Conservation (phyloP, 1,140 invertebrate species). For the Chelonus insularis region DNA sequence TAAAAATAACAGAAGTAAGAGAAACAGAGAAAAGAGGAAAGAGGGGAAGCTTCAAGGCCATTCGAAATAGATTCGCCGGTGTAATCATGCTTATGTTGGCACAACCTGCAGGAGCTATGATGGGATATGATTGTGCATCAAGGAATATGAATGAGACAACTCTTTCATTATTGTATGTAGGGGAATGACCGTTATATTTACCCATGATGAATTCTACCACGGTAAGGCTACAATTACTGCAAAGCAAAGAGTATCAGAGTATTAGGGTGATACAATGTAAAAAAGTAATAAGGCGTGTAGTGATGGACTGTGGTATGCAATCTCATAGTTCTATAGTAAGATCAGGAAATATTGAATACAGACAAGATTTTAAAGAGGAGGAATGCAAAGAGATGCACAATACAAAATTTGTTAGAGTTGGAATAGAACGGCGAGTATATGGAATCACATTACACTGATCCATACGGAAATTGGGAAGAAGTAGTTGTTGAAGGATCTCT, state of each 20-base stretch:
- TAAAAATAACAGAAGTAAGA: too few species aligned
- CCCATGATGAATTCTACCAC: background rate
- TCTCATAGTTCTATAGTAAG: slow-evolving; percentile 26
- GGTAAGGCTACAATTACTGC: slow-evolving; percentile 28
- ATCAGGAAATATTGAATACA: slow-evolving; percentile 13
- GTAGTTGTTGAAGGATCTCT: slow-evolving; percentile 22
- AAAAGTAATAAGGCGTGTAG: slow-evolving; percentile 23
- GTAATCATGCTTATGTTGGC: too few species aligned
- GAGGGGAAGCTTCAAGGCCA: too few species aligned
- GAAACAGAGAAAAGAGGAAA: too few species aligned
- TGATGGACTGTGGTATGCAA: slow-evolving; percentile 33
- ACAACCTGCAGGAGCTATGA: too few species aligned
- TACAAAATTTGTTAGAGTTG: background rate
- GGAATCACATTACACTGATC: slow-evolving; percentile 14
- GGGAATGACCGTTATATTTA: slow-evolving; percentile 16
- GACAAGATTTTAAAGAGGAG: background rate
- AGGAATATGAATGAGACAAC: slow-evolving; percentile 13
- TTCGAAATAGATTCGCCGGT: too few species aligned
- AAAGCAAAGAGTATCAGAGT: slow-evolving; percentile 20
- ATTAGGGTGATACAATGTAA: slow-evolving; percentile 31
- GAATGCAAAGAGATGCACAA: background rate
- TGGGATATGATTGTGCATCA: slow-evolving; percentile 28
- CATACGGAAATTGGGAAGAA: slow-evolving; percentile 20
- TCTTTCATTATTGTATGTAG: slow-evolving; percentile 19
- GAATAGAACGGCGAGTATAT: background rate